Percentiles rank a stretch among this genome's conserved stretches.
Evolutionary conservation across 2,113 vertebrate genomes (phyloP).

Genomic region (Hirundichthys speculiger): DNA sequence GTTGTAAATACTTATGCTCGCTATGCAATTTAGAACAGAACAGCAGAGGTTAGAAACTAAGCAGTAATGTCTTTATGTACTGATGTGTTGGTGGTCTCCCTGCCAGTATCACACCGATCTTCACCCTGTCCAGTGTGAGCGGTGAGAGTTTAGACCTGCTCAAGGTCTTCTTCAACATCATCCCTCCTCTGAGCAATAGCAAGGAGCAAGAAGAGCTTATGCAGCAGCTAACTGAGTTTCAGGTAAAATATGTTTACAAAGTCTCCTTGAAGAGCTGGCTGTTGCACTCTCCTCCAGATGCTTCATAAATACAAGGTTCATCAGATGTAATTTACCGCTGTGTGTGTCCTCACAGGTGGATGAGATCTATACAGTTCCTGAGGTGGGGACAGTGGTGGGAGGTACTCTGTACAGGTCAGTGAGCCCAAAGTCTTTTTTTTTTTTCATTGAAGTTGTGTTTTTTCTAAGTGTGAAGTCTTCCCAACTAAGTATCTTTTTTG

Average conservation of each 20-base stretch:
- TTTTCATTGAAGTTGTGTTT: background rate
- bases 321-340: constrained; percentile 12
- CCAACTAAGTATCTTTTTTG: constrained; percentile 9
- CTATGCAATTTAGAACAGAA: no score
- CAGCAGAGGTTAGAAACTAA: background rate
- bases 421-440: background rate
- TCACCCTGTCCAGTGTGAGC: constrained; percentile 94
- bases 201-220: constrained; percentile 98
- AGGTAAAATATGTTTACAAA: constrained; percentile 77
- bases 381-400: constrained; percentile 97
- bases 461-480: background rate
- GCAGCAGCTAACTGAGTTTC: constrained; percentile 97
- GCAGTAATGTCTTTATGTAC: background rate
- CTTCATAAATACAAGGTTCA: background rate
- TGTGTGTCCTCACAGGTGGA: constrained; percentile 86
- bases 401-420: constrained; percentile 95
- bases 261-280: background rate
- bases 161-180: constrained; percentile 97
- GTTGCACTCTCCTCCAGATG: background rate
- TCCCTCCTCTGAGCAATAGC: constrained; percentile 97
- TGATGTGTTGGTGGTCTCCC: background rate
- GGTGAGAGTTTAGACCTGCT: constrained; percentile 94
- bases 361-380: constrained; percentile 98
- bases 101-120: constrained; percentile 94
- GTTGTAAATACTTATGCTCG: background rate